Percentiles rank a stretch among this genome's conserved stretches.
Evolutionary conservation across 2,113 vertebrate species (phyloP).

Genomic region (Peromyscus maniculatus): DNA sequence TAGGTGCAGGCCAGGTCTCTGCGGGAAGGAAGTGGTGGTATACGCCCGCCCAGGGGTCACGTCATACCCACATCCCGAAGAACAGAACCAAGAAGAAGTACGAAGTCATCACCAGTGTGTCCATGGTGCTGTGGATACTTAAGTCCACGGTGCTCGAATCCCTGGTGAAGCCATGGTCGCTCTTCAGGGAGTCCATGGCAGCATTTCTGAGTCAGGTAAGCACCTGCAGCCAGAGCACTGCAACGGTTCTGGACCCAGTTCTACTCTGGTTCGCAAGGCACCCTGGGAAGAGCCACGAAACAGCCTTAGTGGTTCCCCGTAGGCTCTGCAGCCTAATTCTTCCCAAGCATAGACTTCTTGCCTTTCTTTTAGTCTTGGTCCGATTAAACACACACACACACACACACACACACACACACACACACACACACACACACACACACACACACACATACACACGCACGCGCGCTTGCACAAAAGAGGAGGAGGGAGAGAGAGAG

Average conservation of each 20-base stretch:
- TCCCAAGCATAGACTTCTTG: accelerated
- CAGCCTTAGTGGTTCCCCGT: neutral
- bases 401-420: no score
- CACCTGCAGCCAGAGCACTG: accelerated
- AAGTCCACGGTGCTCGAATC: neutral
- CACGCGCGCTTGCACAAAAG: no score
- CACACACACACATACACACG: no score
- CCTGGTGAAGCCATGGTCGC: accelerated
- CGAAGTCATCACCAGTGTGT: slow-evolving; percentile 88
- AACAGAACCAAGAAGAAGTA: slow-evolving; percentile 90
- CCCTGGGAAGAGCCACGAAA: neutral
- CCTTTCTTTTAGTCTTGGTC: accelerated
- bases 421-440: no score
- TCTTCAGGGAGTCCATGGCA: neutral
- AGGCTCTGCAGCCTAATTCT: accelerated
- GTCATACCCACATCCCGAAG: slow-evolving; percentile 90
- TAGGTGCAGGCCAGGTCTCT: accelerated
- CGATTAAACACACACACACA: accelerated
- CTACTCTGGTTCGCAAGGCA: neutral
- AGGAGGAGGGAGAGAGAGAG: neutral
- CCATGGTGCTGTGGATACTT: slow-evolving; percentile 80
- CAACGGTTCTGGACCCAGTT: neutral
- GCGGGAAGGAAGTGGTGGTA: no score
- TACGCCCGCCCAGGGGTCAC: neutral
- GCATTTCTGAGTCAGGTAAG: neutral